Base-by-base conservation (phyloP, 2,888 invertebrate genomes). In the Lasius fuliginosus region DNA sequence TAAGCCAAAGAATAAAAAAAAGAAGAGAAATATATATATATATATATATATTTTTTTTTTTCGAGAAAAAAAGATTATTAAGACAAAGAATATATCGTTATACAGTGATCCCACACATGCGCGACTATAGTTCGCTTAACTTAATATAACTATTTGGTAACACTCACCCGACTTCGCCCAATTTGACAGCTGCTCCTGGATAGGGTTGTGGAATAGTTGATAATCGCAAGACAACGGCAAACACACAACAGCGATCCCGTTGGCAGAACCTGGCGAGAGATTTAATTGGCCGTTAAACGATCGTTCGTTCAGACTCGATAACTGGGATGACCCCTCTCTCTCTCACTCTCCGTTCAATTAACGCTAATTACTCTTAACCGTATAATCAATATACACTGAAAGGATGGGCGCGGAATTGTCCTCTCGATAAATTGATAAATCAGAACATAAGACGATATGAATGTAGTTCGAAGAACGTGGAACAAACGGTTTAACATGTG, bases 201-300 rank as follows among this genome's bases (percentile, higher is more conserved):
- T 53, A 40, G 40, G 49, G 56, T 23, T 12, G n/a, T n/a, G 56
- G 30, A 62, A 58, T 58, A 68, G 40, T 79, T 46, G 42, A 46
- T 60, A 60, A 79, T 62, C 36, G 60, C 60, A 27, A 71, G 73
- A 79, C 71, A 71, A 79, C 36, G 36, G 60, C 79, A 73, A 79
- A 79, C n/a, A 23, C 23, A 23, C 23, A 71, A 79, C 68, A 71
- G 60, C 46, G 46, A 62, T 71, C 46, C 56, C 65, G 46, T 76
- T 30, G 73, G 71, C 8, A 46, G 46, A 71, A 79, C 60, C 60
- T 79, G 36, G 46, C 15, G 84, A 84, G 83, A 77, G 90, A 89
- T 89, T 90, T 90, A 90, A 89, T 88, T 88, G 90, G 74, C 83
- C 88, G 90, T 89, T 89, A 90, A 89, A 82, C 88, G 89, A 82